Conservation (phyloP, 64 coral and sea anemone genomes). For the Pocillopora damicornis region DNA sequence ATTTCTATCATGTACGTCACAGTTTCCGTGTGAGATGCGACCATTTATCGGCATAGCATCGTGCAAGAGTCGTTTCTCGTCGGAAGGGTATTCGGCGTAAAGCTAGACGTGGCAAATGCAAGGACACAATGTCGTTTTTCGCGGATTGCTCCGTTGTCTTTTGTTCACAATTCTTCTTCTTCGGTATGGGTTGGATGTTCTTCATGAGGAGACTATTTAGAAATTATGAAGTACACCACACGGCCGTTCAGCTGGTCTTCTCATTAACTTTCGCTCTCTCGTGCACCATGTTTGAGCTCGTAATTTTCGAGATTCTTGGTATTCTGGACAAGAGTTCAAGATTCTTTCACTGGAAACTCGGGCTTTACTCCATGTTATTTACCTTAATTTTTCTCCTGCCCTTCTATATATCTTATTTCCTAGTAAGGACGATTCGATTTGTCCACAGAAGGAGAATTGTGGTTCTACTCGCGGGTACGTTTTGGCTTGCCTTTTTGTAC, state of each 20-base stretch:
- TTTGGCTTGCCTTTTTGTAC: slow-evolving; percentile 91
- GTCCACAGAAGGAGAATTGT: slow-evolving; percentile 66
- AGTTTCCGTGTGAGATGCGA: not conserved
- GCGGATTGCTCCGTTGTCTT: slow-evolving; percentile 91
- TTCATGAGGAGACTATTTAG: slow-evolving; percentile 99
- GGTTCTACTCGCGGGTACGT: slow-evolving; percentile 52
- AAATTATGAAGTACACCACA: slow-evolving; percentile 93
- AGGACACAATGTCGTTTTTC: slow-evolving; percentile 82
- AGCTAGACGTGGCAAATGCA: slow-evolving; percentile 57
- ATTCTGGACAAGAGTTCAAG: slow-evolving; percentile 83
- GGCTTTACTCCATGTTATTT: slow-evolving; percentile 94
- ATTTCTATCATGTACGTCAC: slow-evolving; percentile 24
- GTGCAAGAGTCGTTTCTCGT: not conserved
- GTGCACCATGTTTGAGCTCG: slow-evolving; percentile 98
- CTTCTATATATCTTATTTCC: slow-evolving; percentile 93
- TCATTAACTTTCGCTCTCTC: slow-evolving; percentile 92
- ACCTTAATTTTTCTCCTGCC: slow-evolving; percentile 94
- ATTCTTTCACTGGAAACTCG: slow-evolving; percentile 97
- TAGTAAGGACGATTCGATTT: slow-evolving; percentile 89
- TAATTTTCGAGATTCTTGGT: slow-evolving; percentile 98
- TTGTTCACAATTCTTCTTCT: slow-evolving; percentile 90
- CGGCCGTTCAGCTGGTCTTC: slow-evolving; percentile 89
- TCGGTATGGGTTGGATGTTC: slow-evolving; percentile 97
- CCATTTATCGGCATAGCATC: not conserved
- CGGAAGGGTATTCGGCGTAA: not conserved